phyloP scores from a whole-genome alignment of 2,888 invertebrate species.

The Mamestra brassicae region DNA sequence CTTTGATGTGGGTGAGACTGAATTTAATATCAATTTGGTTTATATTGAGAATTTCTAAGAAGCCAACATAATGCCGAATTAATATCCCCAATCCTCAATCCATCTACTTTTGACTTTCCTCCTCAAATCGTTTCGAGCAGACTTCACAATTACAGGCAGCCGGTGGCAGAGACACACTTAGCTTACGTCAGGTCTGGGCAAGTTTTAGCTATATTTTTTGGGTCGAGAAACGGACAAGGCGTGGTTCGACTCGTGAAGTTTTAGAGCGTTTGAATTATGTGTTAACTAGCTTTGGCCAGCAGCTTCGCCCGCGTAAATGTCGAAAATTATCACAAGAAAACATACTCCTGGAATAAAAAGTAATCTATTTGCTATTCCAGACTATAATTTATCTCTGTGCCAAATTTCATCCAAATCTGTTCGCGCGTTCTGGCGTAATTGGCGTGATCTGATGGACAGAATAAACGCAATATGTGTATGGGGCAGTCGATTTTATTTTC shows the following conservation, averaged over 20 bases:
- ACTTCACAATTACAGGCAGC: conserved; percentile 32
- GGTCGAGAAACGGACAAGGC: neutral
- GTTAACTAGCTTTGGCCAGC: no score
- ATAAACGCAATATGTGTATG: no score
- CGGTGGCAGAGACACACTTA: conserved; percentile 19
- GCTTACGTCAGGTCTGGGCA: conserved; percentile 22
- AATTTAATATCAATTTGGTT: conserved; percentile 43
- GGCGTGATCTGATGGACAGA: no score
- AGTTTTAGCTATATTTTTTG: neutral
- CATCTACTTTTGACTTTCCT: conserved; percentile 31
- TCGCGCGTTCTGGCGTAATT: no score
- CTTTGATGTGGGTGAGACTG: conserved; percentile 31
- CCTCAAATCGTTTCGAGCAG: conserved; percentile 19
- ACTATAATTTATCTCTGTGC: no score
- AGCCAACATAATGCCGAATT: conserved; percentile 35
- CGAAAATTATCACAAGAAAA: no score
- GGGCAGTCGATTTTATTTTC: no score
- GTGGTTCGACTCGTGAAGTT: neutral
- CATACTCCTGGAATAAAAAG: no score
- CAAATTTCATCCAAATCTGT: no score
- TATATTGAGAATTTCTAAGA: conserved; percentile 44
- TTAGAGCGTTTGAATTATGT: neutral
- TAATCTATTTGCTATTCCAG: no score
- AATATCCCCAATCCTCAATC: conserved; percentile 29
- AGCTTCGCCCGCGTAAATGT: no score